phyloP scores from a whole-genome alignment of 2,113 vertebrate genomes.

The Gallinago jamesoni region DNA sequence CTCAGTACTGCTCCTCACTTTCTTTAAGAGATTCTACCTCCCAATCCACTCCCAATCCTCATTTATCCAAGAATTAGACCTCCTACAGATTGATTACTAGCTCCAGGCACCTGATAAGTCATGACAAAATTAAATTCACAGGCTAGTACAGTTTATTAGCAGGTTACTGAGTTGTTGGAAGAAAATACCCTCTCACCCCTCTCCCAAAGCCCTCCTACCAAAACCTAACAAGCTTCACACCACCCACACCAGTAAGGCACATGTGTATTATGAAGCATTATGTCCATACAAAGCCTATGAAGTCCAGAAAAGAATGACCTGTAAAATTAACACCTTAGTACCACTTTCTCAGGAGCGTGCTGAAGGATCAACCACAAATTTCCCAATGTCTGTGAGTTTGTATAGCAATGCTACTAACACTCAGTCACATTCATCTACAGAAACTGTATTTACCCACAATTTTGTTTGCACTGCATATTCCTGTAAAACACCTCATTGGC shows the following conservation, averaged over 20 bases:
- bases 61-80: not conserved
- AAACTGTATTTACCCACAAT: not conserved
- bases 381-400: not conserved
- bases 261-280: not conserved
- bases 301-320: not conserved
- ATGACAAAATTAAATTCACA: conserved; percentile 51
- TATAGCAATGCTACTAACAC: not conserved
- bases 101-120: conserved; percentile 32
- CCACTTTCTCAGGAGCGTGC: not conserved
- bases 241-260: not conserved
- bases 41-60: conserved; percentile 3
- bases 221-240: not conserved
- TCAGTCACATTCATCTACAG: not conserved
- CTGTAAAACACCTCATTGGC: not conserved
- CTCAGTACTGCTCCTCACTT: not conserved
- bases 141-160: conserved; percentile 46
- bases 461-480: not conserved
- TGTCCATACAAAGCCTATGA: not conserved
- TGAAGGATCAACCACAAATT: not conserved
- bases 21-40: not conserved
- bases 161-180: not conserved
- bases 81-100: conserved; percentile 48
- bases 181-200: not conserved
- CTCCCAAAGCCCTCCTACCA: not conserved
- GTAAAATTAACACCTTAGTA: not conserved